phyloP scores from a whole-genome alignment of 2,797 vertebrate species.

The Gymnopithys bicolor region DNA sequence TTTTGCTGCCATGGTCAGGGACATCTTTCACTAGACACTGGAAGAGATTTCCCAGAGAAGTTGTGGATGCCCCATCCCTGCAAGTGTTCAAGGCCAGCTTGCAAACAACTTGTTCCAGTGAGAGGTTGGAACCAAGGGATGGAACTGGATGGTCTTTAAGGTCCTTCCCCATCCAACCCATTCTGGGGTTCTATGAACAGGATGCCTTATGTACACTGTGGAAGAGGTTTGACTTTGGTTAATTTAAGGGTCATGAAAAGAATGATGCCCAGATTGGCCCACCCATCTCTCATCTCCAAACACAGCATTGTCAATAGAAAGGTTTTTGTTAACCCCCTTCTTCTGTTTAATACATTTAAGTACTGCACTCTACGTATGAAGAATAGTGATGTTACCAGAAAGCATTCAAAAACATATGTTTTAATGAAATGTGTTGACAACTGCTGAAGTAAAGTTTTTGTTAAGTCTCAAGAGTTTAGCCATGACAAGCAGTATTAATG shows the following conservation, averaged over 20 bases:
- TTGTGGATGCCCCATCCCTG: not conserved
- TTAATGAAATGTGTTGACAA: constrained; percentile 77
- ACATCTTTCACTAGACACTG: not conserved
- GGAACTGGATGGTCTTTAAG: not conserved
- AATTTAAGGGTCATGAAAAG: not conserved
- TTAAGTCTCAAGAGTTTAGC: constrained; percentile 77
- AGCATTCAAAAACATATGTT: constrained; percentile 72
- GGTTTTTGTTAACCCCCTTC: not conserved
- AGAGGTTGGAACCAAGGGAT: rapidly evolving
- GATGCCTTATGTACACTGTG: rapidly evolving
- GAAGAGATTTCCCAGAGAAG: not conserved
- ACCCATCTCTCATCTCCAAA: constrained; percentile 11
- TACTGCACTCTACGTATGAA: constrained; percentile 69
- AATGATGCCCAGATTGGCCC: not conserved
- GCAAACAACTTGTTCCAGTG: not conserved
- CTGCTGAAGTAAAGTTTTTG: constrained; percentile 77
- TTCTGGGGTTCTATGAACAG: not conserved
- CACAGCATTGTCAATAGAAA: not conserved
- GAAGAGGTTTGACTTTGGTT: not conserved
- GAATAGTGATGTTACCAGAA: constrained; percentile 57
- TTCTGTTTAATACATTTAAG: constrained; percentile 71
- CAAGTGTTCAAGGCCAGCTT: not conserved
- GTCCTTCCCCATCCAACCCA: not conserved
- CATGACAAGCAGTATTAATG: constrained; percentile 78
- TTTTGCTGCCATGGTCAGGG: not conserved